Percentiles rank a stretch among this genome's conserved stretches.
Conservation (phyloP, 1,140 invertebrate species). For the Mamestra configurata region DNA sequence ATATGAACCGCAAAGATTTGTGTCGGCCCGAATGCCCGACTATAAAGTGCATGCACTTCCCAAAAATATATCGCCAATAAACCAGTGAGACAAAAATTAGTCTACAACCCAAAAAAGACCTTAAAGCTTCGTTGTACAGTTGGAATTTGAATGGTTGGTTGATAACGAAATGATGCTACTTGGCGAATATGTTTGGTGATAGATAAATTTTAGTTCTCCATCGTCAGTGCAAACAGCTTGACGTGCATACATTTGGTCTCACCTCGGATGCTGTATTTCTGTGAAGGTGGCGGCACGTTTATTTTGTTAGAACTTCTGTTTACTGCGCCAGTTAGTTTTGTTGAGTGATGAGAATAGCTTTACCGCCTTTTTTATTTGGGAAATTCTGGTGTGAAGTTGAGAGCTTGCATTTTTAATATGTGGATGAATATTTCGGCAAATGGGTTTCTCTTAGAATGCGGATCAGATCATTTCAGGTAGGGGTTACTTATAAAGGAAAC, state of each 20-base stretch:
- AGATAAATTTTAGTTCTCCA: constrained; percentile 53
- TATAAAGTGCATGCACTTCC: constrained; percentile 63
- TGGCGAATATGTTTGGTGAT: constrained; percentile 50
- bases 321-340: constrained; percentile 13
- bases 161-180: constrained; percentile 47
- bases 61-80: constrained; percentile 70
- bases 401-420: too few species aligned
- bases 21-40: constrained; percentile 52
- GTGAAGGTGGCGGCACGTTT: neutral
- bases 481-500: too few species aligned
- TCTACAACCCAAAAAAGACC: neutral
- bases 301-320: constrained; percentile 29
- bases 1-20: constrained; percentile 66
- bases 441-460: too few species aligned
- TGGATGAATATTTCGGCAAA: too few species aligned
- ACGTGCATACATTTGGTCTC: constrained; percentile 43
- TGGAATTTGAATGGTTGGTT: neutral
- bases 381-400: too few species aligned
- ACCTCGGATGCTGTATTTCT: constrained; percentile 34
- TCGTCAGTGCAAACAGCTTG: constrained; percentile 36
- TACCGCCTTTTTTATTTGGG: too few species aligned
- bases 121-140: constrained; percentile 14
- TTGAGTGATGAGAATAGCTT: constrained; percentile 12
- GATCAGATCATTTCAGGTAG: too few species aligned
- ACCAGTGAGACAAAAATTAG: constrained; percentile 53